Evolutionary conservation across 2,113 vertebrate species (phyloP).

Genomic region (Sakesphorus luctuosus): DNA sequence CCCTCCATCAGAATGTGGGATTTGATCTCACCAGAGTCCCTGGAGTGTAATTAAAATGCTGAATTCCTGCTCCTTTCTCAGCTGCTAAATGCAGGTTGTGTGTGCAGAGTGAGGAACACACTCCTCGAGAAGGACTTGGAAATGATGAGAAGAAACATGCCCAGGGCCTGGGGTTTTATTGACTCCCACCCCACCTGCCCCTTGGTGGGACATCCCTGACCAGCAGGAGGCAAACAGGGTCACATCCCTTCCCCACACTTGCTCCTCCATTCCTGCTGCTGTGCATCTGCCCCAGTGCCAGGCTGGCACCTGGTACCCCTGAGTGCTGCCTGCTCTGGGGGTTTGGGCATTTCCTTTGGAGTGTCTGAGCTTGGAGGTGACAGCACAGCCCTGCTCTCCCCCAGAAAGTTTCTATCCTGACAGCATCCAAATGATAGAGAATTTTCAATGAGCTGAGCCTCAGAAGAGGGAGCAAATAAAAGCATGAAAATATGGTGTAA

Average conservation of each 20-base stretch:
- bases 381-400: neutral
- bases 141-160: neutral
- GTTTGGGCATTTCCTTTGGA: neutral
- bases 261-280: neutral
- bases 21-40: constrained; percentile 37
- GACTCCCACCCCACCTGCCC: fast-evolving
- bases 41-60: constrained; percentile 39
- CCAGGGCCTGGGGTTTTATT: fast-evolving
- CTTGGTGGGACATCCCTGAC: neutral
- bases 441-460: neutral
- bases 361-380: neutral
- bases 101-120: neutral
- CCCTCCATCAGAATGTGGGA: neutral
- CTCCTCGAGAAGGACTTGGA: neutral
- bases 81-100: neutral
- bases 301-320: fast-evolving
- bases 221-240: neutral
- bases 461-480: neutral
- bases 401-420: neutral
- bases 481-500: neutral
- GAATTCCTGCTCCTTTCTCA: neutral
- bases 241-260: neutral
- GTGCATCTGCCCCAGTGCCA: neutral
- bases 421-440: neutral
- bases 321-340: neutral